These are phyloP conservation scores for Mesodorylaimus sp. DNA, from an alignment of 2,888 invertebrate genomes.

Conservation along the genomic window DNA sequence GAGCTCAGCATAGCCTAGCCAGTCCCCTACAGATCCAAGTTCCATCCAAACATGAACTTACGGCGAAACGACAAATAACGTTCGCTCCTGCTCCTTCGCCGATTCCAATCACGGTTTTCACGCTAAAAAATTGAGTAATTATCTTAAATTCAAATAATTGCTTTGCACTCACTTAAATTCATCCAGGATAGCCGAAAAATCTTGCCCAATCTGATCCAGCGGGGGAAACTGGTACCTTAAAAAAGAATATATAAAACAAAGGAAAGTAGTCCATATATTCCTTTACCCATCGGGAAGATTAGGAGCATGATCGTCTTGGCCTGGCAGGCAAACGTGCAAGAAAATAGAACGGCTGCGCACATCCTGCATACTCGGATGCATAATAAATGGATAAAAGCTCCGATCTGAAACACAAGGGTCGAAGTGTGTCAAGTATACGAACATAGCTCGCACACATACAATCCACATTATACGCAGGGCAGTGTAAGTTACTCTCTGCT, in stretches of 20 bases:
- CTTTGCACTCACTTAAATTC: conserved; percentile 37
- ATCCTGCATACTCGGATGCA: conserved; percentile 60
- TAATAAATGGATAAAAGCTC: conserved; percentile 60
- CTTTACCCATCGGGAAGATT: conserved; percentile 54
- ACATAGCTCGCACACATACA: too few species aligned
- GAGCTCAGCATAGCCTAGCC: too few species aligned
- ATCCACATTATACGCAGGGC: too few species aligned
- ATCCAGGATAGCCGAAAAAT: conserved; percentile 58
- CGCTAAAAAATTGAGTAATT: conserved; percentile 30
- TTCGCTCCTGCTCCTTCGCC: conserved; percentile 77
- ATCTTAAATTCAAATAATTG: not conserved
- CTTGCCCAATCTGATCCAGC: conserved; percentile 60
- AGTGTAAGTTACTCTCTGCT: too few species aligned
- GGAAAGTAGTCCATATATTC: not conserved
- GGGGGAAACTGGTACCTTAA: conserved; percentile 58
- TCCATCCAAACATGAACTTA: conserved; percentile 28
- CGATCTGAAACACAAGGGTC: conserved; percentile 46
- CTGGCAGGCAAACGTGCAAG: conserved; percentile 65
- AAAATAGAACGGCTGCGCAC: conserved; percentile 66
- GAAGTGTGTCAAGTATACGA: too few species aligned
- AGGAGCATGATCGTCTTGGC: conserved; percentile 62
- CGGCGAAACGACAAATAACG: conserved; percentile 60
- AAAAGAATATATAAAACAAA: conserved; percentile 14
- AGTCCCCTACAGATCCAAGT: too few species aligned
- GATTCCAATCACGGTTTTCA: conserved; percentile 61